phyloP scores from a whole-genome alignment of 2,797 vertebrate species.

The Pangasius sanitwongsei region DNA sequence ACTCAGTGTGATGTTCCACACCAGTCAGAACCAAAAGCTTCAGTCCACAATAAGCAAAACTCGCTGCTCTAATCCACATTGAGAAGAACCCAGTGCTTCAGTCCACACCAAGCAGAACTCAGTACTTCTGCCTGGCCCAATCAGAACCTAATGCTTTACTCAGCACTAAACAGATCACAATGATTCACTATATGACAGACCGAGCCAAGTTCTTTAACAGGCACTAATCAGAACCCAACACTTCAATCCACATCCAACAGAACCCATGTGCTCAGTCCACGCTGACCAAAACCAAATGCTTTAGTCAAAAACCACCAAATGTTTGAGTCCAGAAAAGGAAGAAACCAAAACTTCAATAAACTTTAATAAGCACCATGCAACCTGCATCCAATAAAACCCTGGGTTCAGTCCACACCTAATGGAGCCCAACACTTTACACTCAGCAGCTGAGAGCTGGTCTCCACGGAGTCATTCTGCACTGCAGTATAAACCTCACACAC shows the following conservation, averaged over 20 bases:
- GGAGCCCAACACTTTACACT: background rate
- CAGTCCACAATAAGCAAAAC: too few species aligned
- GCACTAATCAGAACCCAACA: background rate
- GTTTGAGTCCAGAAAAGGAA: background rate
- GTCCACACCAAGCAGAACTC: background rate
- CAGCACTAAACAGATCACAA: background rate
- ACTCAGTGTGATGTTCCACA: background rate
- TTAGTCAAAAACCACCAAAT: background rate
- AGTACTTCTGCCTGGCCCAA: background rate
- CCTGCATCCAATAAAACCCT: background rate
- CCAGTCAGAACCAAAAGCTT: background rate
- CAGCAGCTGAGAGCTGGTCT: background rate
- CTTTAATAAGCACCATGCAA: background rate
- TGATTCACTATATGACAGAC: background rate
- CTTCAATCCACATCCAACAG: background rate
- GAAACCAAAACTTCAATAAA: background rate
- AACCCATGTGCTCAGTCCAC: background rate
- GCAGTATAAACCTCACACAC: slow-evolving; percentile 5
- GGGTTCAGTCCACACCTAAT: background rate
- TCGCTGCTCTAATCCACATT: background rate
- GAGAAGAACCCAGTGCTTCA: background rate
- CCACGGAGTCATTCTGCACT: background rate
- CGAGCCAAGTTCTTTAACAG: background rate
- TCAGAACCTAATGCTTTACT: background rate
- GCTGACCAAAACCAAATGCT: background rate